Conservation (phyloP, 2,888 invertebrate species). For the Tridacna gigas region DNA sequence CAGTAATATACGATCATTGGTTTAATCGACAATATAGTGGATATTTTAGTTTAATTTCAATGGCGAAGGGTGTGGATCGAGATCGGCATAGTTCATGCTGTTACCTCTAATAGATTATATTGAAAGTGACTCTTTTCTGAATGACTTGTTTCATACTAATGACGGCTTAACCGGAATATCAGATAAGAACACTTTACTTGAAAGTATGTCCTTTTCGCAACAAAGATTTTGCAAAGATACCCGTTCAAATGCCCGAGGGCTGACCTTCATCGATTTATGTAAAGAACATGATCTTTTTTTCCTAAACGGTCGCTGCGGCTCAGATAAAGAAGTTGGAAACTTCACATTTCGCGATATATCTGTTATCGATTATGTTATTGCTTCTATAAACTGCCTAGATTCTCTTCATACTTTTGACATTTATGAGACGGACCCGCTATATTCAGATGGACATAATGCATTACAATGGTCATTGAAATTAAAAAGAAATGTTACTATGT, state of each 20-base stretch:
- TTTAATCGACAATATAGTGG: too few species aligned
- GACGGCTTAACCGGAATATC: neutral
- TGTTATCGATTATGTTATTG: slow-evolving; percentile 16
- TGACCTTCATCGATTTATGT: too few species aligned
- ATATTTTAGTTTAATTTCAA: neutral
- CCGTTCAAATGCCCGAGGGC: slow-evolving; percentile 7
- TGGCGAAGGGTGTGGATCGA: neutral
- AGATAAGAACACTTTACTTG: neutral
- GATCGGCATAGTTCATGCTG: neutral
- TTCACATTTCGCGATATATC: slow-evolving; percentile 16
- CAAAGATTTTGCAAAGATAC: neutral
- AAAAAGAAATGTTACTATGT: too few species aligned
- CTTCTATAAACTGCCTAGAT: neutral
- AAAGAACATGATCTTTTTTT: too few species aligned
- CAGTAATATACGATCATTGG: too few species aligned
- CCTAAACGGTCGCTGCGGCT: slow-evolving; percentile 5
- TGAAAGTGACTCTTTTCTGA: slow-evolving; percentile 18
- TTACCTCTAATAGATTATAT: slow-evolving; percentile 13
- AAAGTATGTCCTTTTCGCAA: neutral
- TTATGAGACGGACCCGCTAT: slow-evolving; percentile 22
- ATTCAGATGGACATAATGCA: slow-evolving; percentile 33
- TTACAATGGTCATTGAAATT: too few species aligned
- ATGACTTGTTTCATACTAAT: slow-evolving; percentile 23
- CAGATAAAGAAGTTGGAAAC: neutral
- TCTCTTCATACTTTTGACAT: slow-evolving; percentile 1